These are phyloP conservation scores for Thecophora atra DNA, from an alignment of 2,888 invertebrate species.

Conservation along the genomic window DNA sequence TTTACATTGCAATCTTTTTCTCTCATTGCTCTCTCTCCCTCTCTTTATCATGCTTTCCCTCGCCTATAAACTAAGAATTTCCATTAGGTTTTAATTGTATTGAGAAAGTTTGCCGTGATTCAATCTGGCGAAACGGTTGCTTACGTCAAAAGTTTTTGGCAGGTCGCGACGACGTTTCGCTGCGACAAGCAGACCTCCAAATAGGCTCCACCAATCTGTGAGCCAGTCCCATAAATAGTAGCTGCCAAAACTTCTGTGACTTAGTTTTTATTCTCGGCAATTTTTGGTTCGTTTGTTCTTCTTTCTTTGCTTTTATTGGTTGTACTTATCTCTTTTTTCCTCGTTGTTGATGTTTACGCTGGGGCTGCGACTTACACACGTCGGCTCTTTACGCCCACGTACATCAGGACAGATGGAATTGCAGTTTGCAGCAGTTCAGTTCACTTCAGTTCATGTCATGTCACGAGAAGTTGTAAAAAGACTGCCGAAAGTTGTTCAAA, in stretches of 20 bases:
- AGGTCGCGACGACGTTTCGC: neutral
- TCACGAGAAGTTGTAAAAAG: neutral
- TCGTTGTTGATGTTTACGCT: conserved; percentile 11
- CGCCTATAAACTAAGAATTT: conserved; percentile 2
- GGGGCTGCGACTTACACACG: neutral
- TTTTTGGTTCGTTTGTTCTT: neutral
- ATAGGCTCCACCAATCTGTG: conserved; percentile 24
- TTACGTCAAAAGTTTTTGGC: neutral
- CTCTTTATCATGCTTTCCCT: neutral
- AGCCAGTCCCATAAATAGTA: conserved; percentile 17
- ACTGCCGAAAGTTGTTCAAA: conserved; percentile 13
- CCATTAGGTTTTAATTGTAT: neutral
- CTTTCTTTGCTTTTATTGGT: neutral
- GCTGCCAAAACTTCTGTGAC: conserved; percentile 33
- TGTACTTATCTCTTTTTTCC: neutral
- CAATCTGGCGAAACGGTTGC: neutral
- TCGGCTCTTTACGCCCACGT: conserved; percentile 11
- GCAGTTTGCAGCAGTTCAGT: conserved; percentile 20
- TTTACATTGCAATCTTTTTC: too few relatives aligned
- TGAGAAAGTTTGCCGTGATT: conserved; percentile 8
- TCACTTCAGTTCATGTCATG: conserved; percentile 5
- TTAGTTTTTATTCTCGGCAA: conserved; percentile 5
- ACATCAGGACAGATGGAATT: conserved; percentile 24
- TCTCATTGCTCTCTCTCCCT: neutral
- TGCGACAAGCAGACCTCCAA: conserved; percentile 17